These are phyloP conservation scores for Chauna torquata DNA, from an alignment of 2,113 vertebrate species.

Conservation along the genomic window DNA sequence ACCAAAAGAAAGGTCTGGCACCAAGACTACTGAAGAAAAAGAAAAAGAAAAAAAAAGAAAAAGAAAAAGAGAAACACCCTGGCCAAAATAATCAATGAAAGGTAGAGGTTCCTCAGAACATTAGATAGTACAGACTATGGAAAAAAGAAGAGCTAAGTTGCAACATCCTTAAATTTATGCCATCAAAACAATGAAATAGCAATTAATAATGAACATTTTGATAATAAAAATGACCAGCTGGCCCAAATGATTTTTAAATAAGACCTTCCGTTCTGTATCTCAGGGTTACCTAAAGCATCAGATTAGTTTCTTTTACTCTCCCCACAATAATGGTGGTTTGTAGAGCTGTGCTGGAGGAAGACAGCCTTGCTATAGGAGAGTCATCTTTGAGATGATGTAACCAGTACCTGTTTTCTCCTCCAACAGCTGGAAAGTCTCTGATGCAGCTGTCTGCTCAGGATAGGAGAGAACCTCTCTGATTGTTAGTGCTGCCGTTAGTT, in stretches of 20 bases:
- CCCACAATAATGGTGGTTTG: not conserved
- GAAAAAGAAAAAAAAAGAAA: not conserved
- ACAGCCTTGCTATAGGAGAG: not conserved
- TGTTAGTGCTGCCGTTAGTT: not conserved
- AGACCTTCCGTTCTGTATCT: not conserved
- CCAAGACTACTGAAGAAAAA: not conserved
- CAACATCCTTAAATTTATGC: conserved; percentile 70
- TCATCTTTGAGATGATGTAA: not conserved
- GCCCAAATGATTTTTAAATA: not conserved
- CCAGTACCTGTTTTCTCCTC: not conserved
- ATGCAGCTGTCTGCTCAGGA: not conserved
- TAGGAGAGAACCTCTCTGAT: not conserved
- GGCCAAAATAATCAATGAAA: conserved; percentile 67
- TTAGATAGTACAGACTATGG: conserved; percentile 43
- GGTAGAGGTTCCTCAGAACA: conserved; percentile 59
- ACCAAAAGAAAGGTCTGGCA: conserved; percentile 6
- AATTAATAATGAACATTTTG: conserved; percentile 64
- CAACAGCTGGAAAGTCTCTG: not conserved
- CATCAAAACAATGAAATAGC: conserved; percentile 55
- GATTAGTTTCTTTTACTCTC: not conserved
- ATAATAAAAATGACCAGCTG: not conserved
- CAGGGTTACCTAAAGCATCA: not conserved
- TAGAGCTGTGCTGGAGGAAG: not conserved
- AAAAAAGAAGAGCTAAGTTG: conserved; percentile 34
- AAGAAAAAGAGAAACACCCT: not conserved